Base-by-base conservation (phyloP, 2,113 vertebrate genomes). In the Cervus canadensis region DNA sequence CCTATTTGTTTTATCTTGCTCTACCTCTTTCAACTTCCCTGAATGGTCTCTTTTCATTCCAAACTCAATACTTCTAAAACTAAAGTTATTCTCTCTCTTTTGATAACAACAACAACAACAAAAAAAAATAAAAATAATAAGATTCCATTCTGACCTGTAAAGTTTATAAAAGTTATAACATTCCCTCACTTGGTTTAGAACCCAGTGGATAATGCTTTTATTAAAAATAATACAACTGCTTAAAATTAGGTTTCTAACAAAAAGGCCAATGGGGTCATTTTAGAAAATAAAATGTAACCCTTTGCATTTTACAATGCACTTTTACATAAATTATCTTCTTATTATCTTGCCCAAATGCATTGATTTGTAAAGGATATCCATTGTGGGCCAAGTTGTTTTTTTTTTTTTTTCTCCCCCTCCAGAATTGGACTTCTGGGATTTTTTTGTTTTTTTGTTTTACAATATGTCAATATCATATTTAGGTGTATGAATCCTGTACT, bases 251-350 rank as follows among this genome's bases (percentile, higher is more conserved):
- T 40, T 60, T 6, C n/a, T 86, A 48, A 87, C 62, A 26, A 76
- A 7, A 48, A 94, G 10, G 26, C 4, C 50, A 71, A 12, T 17
- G 30, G 11, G 3, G 21, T 36, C 43, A 59, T 59, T 81, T 79
- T 50, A 36, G 43, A 83, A 97, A 88, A 71, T 25, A 74, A 82
- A 62, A 76, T 10, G 2, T 40, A 92, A 93, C 52, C 64, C 52
- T 96, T 87, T 76, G 79, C 30, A 85, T 96, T 96, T 96, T 76
- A 60, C 57, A 97, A 85, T 89, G 40, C 54, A 92, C 74, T 92
- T 92, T 82, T 56, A 94, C 12, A 76, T 95, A 95, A 98, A 94
- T 95, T 92, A 60, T 94, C 89, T 97, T 90, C 84, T 87, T 91
- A 97, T 89, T 95, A 81, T 92, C 45, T 87, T 81, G 52, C 74